Conservation (phyloP, 2,113 vertebrate genomes). For the Phrynocephalus versicolor region DNA sequence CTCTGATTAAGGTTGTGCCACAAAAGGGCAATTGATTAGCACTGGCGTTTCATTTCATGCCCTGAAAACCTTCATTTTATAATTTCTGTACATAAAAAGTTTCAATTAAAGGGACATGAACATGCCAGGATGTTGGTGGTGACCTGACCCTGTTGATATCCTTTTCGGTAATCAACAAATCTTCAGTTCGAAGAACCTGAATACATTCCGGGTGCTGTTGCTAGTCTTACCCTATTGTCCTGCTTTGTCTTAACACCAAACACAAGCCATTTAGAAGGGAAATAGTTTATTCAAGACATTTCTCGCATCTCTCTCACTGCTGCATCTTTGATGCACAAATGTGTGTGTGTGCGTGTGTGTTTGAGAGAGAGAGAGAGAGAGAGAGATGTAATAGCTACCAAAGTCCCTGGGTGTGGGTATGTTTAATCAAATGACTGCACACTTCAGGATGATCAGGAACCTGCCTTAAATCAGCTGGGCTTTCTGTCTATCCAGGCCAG, state of each 20-base stretch:
- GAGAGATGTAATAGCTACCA: too few relatives aligned
- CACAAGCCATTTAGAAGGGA: not conserved
- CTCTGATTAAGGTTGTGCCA: slow-evolving; percentile 43
- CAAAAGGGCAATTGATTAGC: not conserved
- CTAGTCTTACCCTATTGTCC: not conserved
- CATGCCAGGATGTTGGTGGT: not conserved
- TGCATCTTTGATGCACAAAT: not conserved
- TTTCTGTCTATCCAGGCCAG: not conserved
- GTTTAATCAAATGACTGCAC: not conserved
- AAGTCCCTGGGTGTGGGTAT: too few relatives aligned
- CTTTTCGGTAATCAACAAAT: too few relatives aligned
- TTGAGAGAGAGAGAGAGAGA: not conserved
- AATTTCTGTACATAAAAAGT: not conserved
- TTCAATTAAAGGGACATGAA: not conserved
- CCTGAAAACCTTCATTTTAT: not conserved
- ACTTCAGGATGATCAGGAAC: not conserved
- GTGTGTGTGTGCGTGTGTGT: not conserved
- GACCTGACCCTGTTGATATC: not conserved
- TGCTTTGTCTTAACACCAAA: not conserved
- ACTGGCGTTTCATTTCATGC: not conserved
- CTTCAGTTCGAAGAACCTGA: too few relatives aligned
- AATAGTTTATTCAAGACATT: not conserved
- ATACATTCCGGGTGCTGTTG: not conserved
- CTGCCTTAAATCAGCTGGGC: not conserved
- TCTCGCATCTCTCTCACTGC: not conserved